Base-by-base conservation (phyloP, 2,113 vertebrate species). In the Cynopterus brachyotis region DNA sequence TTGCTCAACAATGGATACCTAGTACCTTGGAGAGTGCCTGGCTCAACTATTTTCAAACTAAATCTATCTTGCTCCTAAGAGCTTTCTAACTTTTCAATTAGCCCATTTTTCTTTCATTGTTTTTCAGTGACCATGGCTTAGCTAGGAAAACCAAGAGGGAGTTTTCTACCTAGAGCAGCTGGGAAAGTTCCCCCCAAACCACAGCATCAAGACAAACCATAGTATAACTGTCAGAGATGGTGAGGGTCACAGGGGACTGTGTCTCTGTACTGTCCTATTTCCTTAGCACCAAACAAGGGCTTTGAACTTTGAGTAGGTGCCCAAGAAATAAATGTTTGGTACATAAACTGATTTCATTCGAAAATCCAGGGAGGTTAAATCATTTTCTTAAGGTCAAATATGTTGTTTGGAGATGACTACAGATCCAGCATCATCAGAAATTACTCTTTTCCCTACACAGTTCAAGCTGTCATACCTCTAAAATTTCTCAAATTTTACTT, bases 401-500 rank as follows among this genome's bases (percentile, higher is more conserved):
- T 13, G 22, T 45, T 64, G n/a, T 66, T 47, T 81, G 42, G n/a
- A 91, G 19, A 40, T 60, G 32, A 81, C 40, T 66, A 32, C 40
- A 67, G 9, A 5, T 47, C 24, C 16, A 2, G 4, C 35, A 28
- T 32, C 26, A 53, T 8, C 32, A 86, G 26, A 94, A 60, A 50
- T 11, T 24, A 32, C n/a, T 9, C 7, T 88, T 50, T 60, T 35
- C 19, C 66, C 35, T 24, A 42, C 0, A 35, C 17, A 83, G 42
- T 30, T 64, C 19, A 79, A 69, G 7, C 12, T 20, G 8, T 10
- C 28, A 73, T 32, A 35, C 22, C 1, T 42, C 70, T 62, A 17
- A 93, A 72, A 67, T 73, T 35, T 75, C 42, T 83, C 12, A 26
- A 15, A 80, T 93, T 84, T 96, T 57, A 26, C 20, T 84, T 93